These are phyloP conservation scores for Mormyrus iriodes DNA, from an alignment of 2,113 vertebrate genomes.

Conservation along the genomic window DNA sequence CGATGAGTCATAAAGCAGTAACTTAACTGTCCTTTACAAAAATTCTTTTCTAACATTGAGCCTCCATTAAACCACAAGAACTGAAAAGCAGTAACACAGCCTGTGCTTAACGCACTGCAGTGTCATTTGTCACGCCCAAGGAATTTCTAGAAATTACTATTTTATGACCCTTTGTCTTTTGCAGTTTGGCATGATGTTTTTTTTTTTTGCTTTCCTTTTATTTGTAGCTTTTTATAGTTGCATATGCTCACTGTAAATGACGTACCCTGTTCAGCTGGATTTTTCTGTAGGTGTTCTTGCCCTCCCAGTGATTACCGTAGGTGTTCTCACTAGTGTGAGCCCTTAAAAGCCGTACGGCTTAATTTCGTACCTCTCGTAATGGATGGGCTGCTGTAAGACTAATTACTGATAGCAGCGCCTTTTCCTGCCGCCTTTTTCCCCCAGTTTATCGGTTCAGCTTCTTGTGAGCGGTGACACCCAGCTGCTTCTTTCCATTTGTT, in stretches of 20 bases:
- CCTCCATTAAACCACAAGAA: not conserved
- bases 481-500: slow-evolving; percentile 47
- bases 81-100: not conserved
- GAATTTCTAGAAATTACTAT: not conserved
- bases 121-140: not conserved
- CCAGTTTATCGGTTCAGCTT: slow-evolving; percentile 50
- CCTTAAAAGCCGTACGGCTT: slow-evolving; percentile 58
- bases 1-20: slow-evolving; percentile 4
- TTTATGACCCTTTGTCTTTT: not conserved
- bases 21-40: slow-evolving; percentile 16
- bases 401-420: slow-evolving; percentile 55
- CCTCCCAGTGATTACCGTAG: not conserved
- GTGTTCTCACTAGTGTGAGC: slow-evolving; percentile 41
- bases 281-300: not conserved
- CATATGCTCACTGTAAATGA: not conserved
- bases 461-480: slow-evolving; percentile 55
- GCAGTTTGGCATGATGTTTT: not conserved
- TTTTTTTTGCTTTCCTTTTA: not conserved
- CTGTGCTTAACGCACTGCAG: not conserved
- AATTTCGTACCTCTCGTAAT: slow-evolving; percentile 57
- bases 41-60: slow-evolving; percentile 9
- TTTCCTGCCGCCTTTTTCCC: slow-evolving; percentile 39
- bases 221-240: not conserved
- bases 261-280: not conserved
- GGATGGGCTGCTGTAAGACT: slow-evolving; percentile 56